Evolutionary conservation across 2,113 vertebrate genomes (phyloP), one percentile per base, ranked within the genome.

Genomic region (Campylomormyrus numenius): DNA sequence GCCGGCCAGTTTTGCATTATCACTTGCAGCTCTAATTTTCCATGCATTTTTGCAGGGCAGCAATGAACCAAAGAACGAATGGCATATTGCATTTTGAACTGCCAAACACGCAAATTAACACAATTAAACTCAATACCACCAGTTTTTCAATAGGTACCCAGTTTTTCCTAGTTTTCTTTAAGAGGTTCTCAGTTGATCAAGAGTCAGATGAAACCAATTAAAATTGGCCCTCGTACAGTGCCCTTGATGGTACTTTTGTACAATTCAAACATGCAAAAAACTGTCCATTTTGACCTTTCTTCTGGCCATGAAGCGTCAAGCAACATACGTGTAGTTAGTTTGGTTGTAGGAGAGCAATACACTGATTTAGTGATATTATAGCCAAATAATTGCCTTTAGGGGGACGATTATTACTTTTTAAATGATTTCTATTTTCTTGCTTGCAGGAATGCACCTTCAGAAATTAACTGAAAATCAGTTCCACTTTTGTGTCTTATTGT

Each of bases 161-260:
- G 70, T 74, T 15, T 74, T 74, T 35, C 27, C 3, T n/a, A 74
- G 58, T 56, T 50, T 56, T 50, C 77, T 58, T 85, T 74, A 74
- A 74, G 70, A 53, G 1, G 52, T 49, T 89, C 31, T 42, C 49
- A 42, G 35, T 56, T 48, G n/a, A 89, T 85, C 35, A 89, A 46
- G 13, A 58, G 48, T 89, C 89, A 89, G 83, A 89, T 83, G 58
- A 89, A 89, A 89, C 52, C 77, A 89, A 56, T 85, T 84, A 58
- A 58, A 85, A 89, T 10, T 85, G 70, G 74, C n/a, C 77, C 27
- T 70, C 5, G 48, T 83, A 52, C 70, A 52, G 8, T 45, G 10
- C 35, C 10, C 77, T 46, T 74, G n/a, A 50, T 50, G 13, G 48
- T 48, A 3, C 17, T 46, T n/a, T 62, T 62, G 24, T 62, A 24